Base-by-base conservation (phyloP, 2,888 invertebrate species). In the Yponomeuta plumbellus region DNA sequence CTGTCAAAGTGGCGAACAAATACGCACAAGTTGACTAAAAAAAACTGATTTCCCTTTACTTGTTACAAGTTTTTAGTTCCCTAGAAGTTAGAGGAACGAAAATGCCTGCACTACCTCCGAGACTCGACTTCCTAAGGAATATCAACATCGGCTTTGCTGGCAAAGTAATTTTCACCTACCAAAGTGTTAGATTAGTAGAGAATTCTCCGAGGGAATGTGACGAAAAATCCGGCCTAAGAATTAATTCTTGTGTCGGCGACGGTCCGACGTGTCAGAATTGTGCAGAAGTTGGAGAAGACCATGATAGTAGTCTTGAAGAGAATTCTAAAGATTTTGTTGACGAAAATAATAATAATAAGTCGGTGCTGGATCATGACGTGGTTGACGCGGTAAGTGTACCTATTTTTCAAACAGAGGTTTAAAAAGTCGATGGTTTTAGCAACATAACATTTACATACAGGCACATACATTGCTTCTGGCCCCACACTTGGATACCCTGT, bases 141-240 rank as follows among this genome's bases (percentile, higher is more conserved):
- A 57, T 69, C 22, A 66, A 64, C 17, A 57, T 20, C 11, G 65
- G 26, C 58, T 65, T 71, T 61, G 57, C 57, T 64, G 56, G 70
- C 40, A 69, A 56, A 73, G 64, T 66, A 57, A 67, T 69, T 66
- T 70, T 69, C 11, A 65, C 26, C 6, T 65, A 65, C 34, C 40
- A 63, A 40, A 63, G 63, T 63, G 39, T 40, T 21, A 39, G 21
- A 40, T 40, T 63, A 63, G n/a, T 52, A 4, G 44, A 52, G 17
- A 52, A 52, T 52, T 17, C 44, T 52, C 8, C 17, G 44, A 17
- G 3, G 3, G 8, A 52, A 52, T 6, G 17, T 52, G 17, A 52
- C 44, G 17, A 52, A 52, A 52, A 17, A 8, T 26, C 26, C 26
- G 8, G 0, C 8, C 8, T 10, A 34, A 34, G 8, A 10, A 34